Evolutionary conservation across 2,113 vertebrate genomes (phyloP).

Genomic region (Spheniscus mendiculus): DNA sequence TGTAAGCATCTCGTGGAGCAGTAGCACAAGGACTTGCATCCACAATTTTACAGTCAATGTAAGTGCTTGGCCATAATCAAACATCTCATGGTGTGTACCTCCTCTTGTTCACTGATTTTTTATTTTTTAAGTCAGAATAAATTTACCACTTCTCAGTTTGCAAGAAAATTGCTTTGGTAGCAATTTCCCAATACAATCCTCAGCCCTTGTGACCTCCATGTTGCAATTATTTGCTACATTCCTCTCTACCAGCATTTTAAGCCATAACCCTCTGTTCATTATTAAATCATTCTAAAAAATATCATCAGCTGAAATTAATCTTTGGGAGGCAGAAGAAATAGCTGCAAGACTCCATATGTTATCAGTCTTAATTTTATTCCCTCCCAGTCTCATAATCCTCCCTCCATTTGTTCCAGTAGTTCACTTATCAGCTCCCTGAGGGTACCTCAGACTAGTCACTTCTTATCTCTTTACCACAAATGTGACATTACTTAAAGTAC

Average conservation of each 20-base stretch:
- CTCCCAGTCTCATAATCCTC: not conserved
- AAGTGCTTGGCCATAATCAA: not conserved
- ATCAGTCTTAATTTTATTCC: constrained; percentile 3
- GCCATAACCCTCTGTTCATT: not conserved
- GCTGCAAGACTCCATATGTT: not conserved
- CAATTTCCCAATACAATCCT: not conserved
- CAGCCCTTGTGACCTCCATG: not conserved
- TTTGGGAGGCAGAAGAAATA: constrained; percentile 10
- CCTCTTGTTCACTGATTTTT: not conserved
- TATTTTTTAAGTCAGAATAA: not conserved
- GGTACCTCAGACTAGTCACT: not conserved
- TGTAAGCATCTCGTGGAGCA: not conserved
- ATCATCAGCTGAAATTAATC: not conserved
- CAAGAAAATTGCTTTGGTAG: not conserved
- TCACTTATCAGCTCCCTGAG: constrained; percentile 3
- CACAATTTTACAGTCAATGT: not conserved
- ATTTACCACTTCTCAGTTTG: not conserved
- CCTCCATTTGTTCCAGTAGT: not conserved
- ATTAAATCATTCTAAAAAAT: constrained; percentile 10
- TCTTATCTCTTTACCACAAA: constrained; percentile 5
- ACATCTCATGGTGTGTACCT: not conserved
- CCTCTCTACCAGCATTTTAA: not conserved
- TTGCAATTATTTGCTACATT: not conserved
- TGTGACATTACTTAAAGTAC: not conserved
- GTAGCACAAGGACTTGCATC: not conserved